phyloP scores from a whole-genome alignment of 2,797 vertebrate species.

The Cheirogaleus major region DNA sequence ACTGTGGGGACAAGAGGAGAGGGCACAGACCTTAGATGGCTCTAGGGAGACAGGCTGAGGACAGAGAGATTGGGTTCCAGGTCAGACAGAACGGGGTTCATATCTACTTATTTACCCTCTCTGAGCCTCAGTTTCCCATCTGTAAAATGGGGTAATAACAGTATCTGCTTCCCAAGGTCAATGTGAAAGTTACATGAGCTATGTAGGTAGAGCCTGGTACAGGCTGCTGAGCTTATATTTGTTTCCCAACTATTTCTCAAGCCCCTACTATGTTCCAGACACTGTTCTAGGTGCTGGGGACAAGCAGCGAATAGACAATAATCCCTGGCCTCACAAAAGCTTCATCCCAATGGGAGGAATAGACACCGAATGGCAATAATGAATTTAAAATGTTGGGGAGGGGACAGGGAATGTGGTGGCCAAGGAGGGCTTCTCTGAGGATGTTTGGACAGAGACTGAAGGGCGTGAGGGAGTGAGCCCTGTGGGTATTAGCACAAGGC shows the following conservation, averaged over 20 bases:
- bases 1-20: background rate
- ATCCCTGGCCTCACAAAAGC: background rate
- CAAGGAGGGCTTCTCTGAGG: background rate
- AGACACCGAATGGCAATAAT: background rate
- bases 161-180: background rate
- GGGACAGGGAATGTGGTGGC: too few species aligned
- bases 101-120: background rate
- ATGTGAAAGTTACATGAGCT: background rate
- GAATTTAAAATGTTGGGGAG: background rate
- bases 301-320: background rate
- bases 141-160: background rate
- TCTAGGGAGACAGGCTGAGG: background rate
- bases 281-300: background rate
- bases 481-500: background rate
- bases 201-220: background rate
- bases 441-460: background rate
- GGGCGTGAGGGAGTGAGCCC: background rate
- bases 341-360: background rate
- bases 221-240: background rate
- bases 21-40: accelerated
- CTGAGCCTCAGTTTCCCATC: background rate
- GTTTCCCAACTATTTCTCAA: background rate
- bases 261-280: background rate
- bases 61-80: background rate
- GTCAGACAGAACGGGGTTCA: background rate